phyloP scores from a whole-genome alignment of 1,140 invertebrate species.

The Hyles vespertilio region DNA sequence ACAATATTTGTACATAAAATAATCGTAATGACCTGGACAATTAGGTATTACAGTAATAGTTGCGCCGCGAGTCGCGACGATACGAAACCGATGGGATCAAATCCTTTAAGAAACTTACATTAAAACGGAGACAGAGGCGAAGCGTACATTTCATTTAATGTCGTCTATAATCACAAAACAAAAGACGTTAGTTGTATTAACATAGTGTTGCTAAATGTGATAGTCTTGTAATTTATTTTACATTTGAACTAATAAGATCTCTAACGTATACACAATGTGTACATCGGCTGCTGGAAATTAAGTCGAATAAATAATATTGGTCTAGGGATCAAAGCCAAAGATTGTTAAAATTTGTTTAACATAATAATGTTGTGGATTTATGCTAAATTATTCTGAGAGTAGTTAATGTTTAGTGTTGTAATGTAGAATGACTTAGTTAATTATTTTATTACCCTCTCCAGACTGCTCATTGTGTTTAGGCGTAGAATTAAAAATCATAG shows the following conservation, averaged over 20 bases:
- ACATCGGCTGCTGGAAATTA: conserved; percentile 58
- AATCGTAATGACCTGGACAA: conserved; percentile 66
- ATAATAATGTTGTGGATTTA: conserved; percentile 75
- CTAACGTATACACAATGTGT: conserved; percentile 56
- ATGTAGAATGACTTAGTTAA: conserved; percentile 51
- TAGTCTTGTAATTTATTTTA: conserved; percentile 71
- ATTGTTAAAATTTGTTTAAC: conserved; percentile 80
- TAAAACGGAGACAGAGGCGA: conserved; percentile 58
- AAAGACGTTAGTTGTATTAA: conserved; percentile 70
- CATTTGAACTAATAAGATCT: conserved; percentile 56
- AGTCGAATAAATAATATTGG: conserved; percentile 72
- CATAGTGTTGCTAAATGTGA: conserved; percentile 73
- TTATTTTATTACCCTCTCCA: conserved; percentile 70
- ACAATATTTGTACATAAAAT: conserved; percentile 77
- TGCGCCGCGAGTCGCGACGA: conserved; percentile 48
- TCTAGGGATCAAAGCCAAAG: conserved; percentile 81
- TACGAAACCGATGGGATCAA: conserved; percentile 77
- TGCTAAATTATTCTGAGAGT: conserved; percentile 72
- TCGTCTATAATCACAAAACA: conserved; percentile 57
- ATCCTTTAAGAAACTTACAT: conserved; percentile 76
- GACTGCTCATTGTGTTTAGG: conserved; percentile 70
- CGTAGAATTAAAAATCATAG: conserved; percentile 56
- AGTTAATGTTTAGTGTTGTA: conserved; percentile 64
- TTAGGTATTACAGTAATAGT: conserved; percentile 67
- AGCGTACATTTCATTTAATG: conserved; percentile 55